Base-by-base conservation (phyloP, 2,113 vertebrate genomes). In the Anoplopoma fimbria region DNA sequence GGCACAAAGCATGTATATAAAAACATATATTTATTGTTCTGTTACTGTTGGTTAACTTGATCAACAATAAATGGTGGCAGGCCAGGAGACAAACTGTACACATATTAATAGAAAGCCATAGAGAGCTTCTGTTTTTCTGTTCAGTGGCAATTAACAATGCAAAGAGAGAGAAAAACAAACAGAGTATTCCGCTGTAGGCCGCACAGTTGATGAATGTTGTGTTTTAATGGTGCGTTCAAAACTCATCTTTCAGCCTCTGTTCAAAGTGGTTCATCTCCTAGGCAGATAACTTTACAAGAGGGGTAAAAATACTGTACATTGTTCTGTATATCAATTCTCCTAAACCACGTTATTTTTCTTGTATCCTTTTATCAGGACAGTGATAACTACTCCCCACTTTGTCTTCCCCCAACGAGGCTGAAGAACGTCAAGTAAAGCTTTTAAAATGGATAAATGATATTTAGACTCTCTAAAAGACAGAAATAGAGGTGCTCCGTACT, bases 11-110 rank as follows among this genome's bases (percentile, higher is more conserved):
- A 61, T 76, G 57, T 81, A 58, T 93, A 93, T 94, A 95, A 95
- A 95, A 96, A 95, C 93, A 95, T 93, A 94, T 89, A 95, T 94
- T 96, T 94, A 94, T 95, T 92, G 90, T 92, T 95, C 92, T 90
- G 91, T 94, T 94, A 95, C 92, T 83, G 88, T 86, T 85, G 89
- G 93, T 91, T 95, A 94, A 95, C 81, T 93, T 90, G 79, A 86
- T 93, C 86, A 90, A 93, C 93, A 95, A 92, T 91, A 84, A 86
- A 88, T 80, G 88, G 79, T 73, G 62, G 85, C 75, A 81, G 77
- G 90, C 89, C 91, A 89, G 82, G 79, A 91, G 84, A 92, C 91
- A 90, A 75, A 94, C 84, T 91, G 86, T 80, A 90, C 89, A 93
- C 85, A 75, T 72, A 79, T 81, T 71, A 45, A 77, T 69, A 91